A percentile compares a stretch with the other conserved stretches of the same genome.
These are phyloP conservation scores for Noctua pronuba DNA, from an alignment of 2,888 invertebrate genomes.

Conservation along the genomic window DNA sequence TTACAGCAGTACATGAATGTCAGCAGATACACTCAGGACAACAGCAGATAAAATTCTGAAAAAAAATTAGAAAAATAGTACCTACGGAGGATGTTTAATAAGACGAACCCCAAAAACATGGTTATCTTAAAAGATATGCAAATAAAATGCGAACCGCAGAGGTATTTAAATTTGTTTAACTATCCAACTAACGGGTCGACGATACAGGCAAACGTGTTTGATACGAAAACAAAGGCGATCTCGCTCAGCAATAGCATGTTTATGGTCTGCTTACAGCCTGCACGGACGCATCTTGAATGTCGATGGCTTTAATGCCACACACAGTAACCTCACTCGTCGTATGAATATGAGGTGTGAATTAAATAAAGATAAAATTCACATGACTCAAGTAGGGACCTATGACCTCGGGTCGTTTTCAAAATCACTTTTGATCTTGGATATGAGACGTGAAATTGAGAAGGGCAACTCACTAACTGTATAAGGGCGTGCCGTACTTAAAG, in stretches of 20 bases:
- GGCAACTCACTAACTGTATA: slow-evolving; percentile 5
- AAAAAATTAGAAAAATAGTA: neutral
- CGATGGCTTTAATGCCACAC: slow-evolving; percentile 69
- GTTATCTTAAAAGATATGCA: neutral
- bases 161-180: slow-evolving; percentile 27
- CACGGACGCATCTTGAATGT: slow-evolving; percentile 74
- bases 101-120: neutral
- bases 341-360: slow-evolving; percentile 71
- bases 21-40: neutral
- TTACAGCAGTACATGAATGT: neutral
- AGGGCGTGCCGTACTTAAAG: slow-evolving; percentile 6
- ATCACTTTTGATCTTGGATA: slow-evolving; percentile 41
- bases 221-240: slow-evolving; percentile 70
- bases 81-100: neutral
- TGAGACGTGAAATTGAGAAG: slow-evolving; percentile 42
- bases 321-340: slow-evolving; percentile 64
- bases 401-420: slow-evolving; percentile 68
- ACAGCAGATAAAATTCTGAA: neutral
- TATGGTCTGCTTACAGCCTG: slow-evolving; percentile 79
- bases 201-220: slow-evolving; percentile 54
- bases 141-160: slow-evolving; percentile 20
- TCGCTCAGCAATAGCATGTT: slow-evolving; percentile 73
- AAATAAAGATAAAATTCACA: slow-evolving; percentile 68
- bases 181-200: slow-evolving; percentile 40
- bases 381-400: slow-evolving; percentile 43